phyloP scores from a whole-genome alignment of 2,113 vertebrate genomes.

The Tychaedon coryphoeus region DNA sequence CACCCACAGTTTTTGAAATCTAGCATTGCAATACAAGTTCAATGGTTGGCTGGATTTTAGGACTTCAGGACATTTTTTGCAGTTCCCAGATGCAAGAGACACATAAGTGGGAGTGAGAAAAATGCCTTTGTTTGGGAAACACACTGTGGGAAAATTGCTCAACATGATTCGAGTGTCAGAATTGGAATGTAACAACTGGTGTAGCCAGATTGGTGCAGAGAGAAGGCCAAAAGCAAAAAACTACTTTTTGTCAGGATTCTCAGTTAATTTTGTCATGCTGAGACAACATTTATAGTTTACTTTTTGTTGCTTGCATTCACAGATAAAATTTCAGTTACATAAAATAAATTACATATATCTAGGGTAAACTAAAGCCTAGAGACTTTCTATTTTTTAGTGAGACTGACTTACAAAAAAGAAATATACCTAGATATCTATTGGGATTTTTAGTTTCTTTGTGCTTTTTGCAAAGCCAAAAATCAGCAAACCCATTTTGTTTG shows the following conservation, averaged over 20 bases:
- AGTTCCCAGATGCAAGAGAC: background rate
- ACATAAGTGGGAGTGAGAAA: slow-evolving; percentile 12
- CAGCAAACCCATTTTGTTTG: background rate
- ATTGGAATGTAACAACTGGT: slow-evolving; percentile 2
- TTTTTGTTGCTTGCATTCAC: background rate
- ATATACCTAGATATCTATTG: background rate
- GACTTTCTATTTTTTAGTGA: background rate
- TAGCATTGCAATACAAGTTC: background rate
- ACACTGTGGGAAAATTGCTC: slow-evolving; percentile 37
- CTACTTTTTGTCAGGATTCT: background rate
- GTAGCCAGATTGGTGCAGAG: background rate
- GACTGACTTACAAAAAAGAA: background rate
- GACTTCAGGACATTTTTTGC: background rate
- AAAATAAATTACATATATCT: background rate
- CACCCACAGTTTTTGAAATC: background rate
- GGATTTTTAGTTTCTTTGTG: background rate
- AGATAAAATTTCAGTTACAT: background rate
- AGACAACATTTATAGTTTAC: background rate
- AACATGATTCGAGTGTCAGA: background rate
- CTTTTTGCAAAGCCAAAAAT: background rate
- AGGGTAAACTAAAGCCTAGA: background rate
- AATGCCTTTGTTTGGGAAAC: slow-evolving; percentile 39
- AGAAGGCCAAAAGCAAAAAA: background rate
- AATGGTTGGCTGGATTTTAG: background rate
- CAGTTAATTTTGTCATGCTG: background rate